Percentiles rank a stretch among this genome's conserved stretches.
phyloP scores from a whole-genome alignment of 2,797 vertebrate species.

The Sebastes wilsoni region DNA sequence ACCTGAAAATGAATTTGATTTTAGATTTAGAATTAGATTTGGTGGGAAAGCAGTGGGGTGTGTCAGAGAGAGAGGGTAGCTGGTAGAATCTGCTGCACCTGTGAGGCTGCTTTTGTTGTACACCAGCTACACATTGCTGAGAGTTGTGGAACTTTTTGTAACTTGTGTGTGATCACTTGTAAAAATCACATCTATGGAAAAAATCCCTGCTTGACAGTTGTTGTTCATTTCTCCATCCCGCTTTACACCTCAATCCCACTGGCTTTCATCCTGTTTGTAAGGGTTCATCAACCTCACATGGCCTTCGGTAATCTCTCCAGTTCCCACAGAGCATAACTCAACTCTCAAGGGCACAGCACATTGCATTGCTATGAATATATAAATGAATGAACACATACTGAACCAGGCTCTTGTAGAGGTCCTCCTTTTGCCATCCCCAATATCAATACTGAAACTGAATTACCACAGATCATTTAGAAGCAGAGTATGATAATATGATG shows the following conservation, averaged over 20 bases:
- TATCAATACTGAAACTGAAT: not conserved
- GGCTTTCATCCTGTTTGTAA: not conserved
- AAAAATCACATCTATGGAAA: not conserved
- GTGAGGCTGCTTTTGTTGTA: not conserved
- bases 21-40: too few relatives aligned
- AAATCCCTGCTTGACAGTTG: not conserved
- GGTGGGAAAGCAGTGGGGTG: not conserved
- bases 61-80: not conserved
- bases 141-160: not conserved
- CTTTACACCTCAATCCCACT: not conserved
- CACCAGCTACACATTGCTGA: not conserved
- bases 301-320: not conserved
- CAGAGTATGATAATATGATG: not conserved
- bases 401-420: not conserved
- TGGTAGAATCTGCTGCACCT: not conserved
- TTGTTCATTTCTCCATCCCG: not conserved
- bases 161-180: not conserved
- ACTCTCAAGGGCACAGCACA: not conserved
- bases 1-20: too few relatives aligned
- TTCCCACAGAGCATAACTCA: not conserved
- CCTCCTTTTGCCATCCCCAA: not conserved
- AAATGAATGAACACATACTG: conserved; percentile 5
- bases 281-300: not conserved
- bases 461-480: conserved; percentile 7
- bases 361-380: not conserved